phyloP scores from a whole-genome alignment of 2,888 invertebrate genomes.

The Camptogramma bilineatum region DNA sequence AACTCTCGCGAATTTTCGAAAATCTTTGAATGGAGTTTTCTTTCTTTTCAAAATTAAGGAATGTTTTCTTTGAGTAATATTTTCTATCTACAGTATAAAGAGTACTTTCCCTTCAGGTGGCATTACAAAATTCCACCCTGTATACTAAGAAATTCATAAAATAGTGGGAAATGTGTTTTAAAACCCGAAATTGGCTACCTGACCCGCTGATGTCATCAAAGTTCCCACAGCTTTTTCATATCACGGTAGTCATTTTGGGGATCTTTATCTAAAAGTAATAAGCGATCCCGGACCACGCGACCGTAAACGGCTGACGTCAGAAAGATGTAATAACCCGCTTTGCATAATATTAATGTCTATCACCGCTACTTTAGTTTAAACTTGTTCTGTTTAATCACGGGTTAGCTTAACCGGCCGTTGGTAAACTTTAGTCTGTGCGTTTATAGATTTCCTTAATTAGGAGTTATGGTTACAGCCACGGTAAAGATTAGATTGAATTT shows the following conservation, averaged over 20 bases:
- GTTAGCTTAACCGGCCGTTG: conserved; percentile 33
- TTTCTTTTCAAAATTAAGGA: too few species aligned
- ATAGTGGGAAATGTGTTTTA: too few species aligned
- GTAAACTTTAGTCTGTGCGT: conserved; percentile 18
- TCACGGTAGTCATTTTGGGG: not conserved
- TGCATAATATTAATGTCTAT: conserved; percentile 32
- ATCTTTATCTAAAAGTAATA: not conserved
- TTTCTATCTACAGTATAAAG: too few species aligned
- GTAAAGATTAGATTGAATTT: conserved; percentile 35
- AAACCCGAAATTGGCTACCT: too few species aligned
- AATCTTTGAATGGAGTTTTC: too few species aligned
- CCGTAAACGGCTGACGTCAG: not conserved
- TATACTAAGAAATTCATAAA: too few species aligned
- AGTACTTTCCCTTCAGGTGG: too few species aligned
- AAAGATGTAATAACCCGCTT: conserved; percentile 19
- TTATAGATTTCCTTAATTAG: conserved; percentile 33
- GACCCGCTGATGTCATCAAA: not conserved
- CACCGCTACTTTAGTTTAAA: conserved; percentile 29
- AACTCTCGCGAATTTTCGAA: too few species aligned
- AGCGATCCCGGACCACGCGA: not conserved
- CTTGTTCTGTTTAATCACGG: conserved; percentile 34
- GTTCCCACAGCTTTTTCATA: not conserved
- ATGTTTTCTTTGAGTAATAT: too few species aligned
- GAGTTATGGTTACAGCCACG: conserved; percentile 22
- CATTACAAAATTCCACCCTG: too few species aligned